Percentiles rank a stretch among this genome's conserved stretches.
Evolutionary conservation across 2,888 invertebrate genomes (phyloP).

Genomic region (Petrolisthes cinctipes): DNA sequence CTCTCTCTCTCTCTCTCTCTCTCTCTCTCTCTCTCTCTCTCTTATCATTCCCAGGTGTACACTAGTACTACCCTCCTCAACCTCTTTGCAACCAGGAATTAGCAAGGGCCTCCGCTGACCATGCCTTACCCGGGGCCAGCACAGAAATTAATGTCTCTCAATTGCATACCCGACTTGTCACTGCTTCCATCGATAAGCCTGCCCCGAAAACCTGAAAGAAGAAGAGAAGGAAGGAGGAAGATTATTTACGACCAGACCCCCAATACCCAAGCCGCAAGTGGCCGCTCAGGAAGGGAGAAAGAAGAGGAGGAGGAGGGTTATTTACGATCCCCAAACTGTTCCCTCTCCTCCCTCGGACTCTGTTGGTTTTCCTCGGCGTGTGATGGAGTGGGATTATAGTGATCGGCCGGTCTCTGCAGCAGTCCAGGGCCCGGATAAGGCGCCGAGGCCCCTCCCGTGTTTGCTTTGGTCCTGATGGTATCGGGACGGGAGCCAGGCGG

Average conservation of each 20-base stretch:
- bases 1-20: neutral
- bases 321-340: neutral
- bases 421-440: constrained; percentile 21
- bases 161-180: constrained; percentile 26
- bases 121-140: neutral
- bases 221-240: neutral
- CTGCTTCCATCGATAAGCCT: constrained; percentile 26
- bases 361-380: constrained; percentile 27
- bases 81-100: constrained; percentile 21
- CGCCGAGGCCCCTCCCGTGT: constrained; percentile 23
- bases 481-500: constrained; percentile 17
- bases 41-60: constrained; percentile 15
- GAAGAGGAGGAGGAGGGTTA: constrained; percentile 16
- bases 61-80: constrained; percentile 6
- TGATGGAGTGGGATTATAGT: constrained; percentile 30
- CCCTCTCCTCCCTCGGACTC: constrained; percentile 7
- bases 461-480: constrained; percentile 25
- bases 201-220: neutral
- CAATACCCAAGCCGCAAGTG: too few species aligned
- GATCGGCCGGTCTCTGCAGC: neutral
- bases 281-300: neutral
- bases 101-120: neutral
- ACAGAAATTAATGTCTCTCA: constrained; percentile 20
- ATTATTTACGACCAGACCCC: neutral
- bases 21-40: neutral